Percentiles rank a stretch among this genome's conserved stretches.
These are phyloP conservation scores for Romanogobio albipinnatus DNA, from an alignment of 2,113 vertebrate genomes.

Conservation along the genomic window DNA sequence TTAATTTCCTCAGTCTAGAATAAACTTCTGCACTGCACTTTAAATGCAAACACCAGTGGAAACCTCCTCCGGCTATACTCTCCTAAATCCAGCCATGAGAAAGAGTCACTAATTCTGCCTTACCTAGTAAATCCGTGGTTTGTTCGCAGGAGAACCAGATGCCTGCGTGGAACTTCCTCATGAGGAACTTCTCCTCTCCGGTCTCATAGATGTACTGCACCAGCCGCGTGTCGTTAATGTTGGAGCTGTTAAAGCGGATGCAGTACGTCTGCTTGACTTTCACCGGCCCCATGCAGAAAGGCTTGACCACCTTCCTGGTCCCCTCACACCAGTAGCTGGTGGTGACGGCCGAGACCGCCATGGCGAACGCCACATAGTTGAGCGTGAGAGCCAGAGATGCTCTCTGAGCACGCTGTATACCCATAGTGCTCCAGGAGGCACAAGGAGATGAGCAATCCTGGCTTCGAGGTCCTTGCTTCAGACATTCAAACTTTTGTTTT, in stretches of 20 bases:
- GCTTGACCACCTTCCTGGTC: conserved; percentile 84
- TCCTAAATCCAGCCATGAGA: neutral
- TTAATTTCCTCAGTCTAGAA: neutral
- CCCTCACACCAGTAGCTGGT: conserved; percentile 94
- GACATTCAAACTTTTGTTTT: conserved; percentile 70
- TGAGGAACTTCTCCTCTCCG: conserved; percentile 84
- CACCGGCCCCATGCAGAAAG: conserved; percentile 78
- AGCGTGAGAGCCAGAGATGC: conserved; percentile 82
- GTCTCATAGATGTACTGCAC: conserved; percentile 89
- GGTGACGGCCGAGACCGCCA: conserved; percentile 82
- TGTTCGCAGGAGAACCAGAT: conserved; percentile 91
- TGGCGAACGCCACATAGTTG: conserved; percentile 80
- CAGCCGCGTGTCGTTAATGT: conserved; percentile 73
- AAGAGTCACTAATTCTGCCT: conserved; percentile 53
- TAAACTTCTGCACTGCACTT: neutral
- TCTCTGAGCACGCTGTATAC: conserved; percentile 73
- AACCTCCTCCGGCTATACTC: neutral
- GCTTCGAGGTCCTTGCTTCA: conserved; percentile 61
- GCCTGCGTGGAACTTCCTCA: conserved; percentile 83
- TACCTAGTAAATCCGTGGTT: conserved; percentile 78
- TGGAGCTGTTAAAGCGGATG: conserved; percentile 80
- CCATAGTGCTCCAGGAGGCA: conserved; percentile 65
- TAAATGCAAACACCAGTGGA: too few species aligned
- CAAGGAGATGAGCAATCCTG: conserved; percentile 67
- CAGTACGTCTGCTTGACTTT: conserved; percentile 75